These are phyloP conservation scores for Synchiropus splendidus DNA, from an alignment of 2,113 vertebrate species.

Conservation along the genomic window DNA sequence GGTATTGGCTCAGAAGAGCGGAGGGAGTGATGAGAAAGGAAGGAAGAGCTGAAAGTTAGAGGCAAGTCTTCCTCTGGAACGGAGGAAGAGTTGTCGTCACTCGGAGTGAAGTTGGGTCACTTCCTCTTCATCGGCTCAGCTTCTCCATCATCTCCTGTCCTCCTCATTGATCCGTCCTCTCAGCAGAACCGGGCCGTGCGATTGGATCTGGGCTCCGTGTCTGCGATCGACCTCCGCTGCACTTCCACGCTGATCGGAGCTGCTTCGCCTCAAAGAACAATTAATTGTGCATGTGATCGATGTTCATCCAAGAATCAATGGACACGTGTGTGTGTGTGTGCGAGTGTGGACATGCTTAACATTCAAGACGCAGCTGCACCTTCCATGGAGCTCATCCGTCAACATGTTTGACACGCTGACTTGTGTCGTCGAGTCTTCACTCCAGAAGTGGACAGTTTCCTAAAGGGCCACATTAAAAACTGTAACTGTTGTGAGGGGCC, in stretches of 20 bases:
- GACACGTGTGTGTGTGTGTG: constrained; percentile 11
- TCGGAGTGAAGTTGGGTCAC: neutral
- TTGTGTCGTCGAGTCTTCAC: too few species aligned
- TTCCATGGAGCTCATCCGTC: too few species aligned
- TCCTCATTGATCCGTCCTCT: neutral
- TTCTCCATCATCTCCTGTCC: constrained; percentile 28
- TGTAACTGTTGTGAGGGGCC: too few species aligned
- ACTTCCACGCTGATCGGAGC: constrained; percentile 37
- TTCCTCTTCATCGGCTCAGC: constrained; percentile 1
- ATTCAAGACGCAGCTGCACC: too few species aligned
- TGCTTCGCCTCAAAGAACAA: constrained; percentile 54
- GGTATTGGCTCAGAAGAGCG: too few species aligned
- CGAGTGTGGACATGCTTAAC: too few species aligned
- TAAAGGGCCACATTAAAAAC: too few species aligned
- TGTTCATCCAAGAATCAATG: constrained; percentile 53
- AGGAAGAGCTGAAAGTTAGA: constrained; percentile 1
- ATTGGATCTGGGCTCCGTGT: neutral
- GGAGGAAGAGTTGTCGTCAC: too few species aligned
- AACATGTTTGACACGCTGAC: too few species aligned
- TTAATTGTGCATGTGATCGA: constrained; percentile 67
- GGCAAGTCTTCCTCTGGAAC: neutral
- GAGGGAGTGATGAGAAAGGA: too few species aligned
- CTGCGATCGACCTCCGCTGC: constrained; percentile 30
- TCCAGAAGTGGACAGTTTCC: too few species aligned
- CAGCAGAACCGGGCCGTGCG: neutral